Percentiles rank a stretch among this genome's conserved stretches.
These are phyloP conservation scores for Acropora yongei DNA, from an alignment of 64 coral and sea anemone species.

Conservation along the genomic window DNA sequence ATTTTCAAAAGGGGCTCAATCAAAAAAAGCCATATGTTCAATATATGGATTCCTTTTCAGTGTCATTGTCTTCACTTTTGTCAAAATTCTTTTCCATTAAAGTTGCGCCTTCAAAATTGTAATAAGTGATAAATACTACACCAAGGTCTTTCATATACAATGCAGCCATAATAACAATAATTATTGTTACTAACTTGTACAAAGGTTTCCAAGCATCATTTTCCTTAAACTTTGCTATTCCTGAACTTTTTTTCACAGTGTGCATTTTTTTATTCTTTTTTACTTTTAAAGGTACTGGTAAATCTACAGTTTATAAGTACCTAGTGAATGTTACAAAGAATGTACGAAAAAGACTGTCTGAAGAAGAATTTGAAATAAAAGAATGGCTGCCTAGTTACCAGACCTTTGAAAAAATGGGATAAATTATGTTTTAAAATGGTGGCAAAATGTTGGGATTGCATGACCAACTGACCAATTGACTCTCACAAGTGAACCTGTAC, in stretches of 20 bases:
- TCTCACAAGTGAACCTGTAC: constrained; percentile 63
- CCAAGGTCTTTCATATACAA: neutral
- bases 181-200: too few species aligned
- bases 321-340: neutral
- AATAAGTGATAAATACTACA: neutral
- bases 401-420: constrained; percentile 58
- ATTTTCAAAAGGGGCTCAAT: too few species aligned
- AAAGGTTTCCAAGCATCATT: too few species aligned
- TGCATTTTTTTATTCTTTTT: too few species aligned
- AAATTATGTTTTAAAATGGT: constrained; percentile 32
- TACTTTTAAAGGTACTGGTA: constrained; percentile 3
- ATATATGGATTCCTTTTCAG: too few species aligned
- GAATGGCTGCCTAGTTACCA: constrained; percentile 48
- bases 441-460: constrained; percentile 56
- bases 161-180: neutral
- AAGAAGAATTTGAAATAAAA: neutral
- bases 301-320: neutral
- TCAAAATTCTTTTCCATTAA: neutral
- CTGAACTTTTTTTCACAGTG: too few species aligned
- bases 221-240: too few species aligned
- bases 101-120: neutral
- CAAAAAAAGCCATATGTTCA: too few species aligned
- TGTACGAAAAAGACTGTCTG: neutral
- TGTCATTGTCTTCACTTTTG: too few species aligned
- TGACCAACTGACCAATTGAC: constrained; percentile 59